Base-by-base conservation (phyloP, 2,888 invertebrate species). In the Phyllotreta cruciferae region DNA sequence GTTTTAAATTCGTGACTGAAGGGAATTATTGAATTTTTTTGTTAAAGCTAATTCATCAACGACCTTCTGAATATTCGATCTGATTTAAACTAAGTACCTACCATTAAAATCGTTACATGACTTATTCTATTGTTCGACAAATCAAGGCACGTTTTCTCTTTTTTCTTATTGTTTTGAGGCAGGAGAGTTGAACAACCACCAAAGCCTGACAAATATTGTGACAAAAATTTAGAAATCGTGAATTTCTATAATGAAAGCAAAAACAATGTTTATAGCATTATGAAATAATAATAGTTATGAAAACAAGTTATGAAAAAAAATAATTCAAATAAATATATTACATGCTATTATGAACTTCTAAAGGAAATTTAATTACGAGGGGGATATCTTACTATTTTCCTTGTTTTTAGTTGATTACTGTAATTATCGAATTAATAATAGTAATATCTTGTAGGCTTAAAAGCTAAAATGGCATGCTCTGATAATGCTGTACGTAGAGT, bases 111-210 rank as follows among this genome's bases (percentile, higher is more conserved):
- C 41, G 10, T 41, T 10, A 10, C 6, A 41, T 41, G 41, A 41
- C 41, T 41, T 9, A n/a, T 41, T 41, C 41, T 41, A 41, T 41
- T 41, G 41, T 58, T 37, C 38, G 34, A 37, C 24, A 24, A 47
- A 55, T 55, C 42, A 11, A 55, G 50, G 36, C 39, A 35, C 24
- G 56, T 38, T 34, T 66, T 69, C 66, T 69, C 67, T 68, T 70
- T 74, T 73, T 73, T 64, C 60, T 64, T 60, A 74, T 75, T 75
- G 75, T 75, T 66, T 73, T 72, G 69, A 56, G 52, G 24, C 57
- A 68, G 74, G 73, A 74, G 73, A 75, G 74, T 73, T 71, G 72
- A 74, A 74, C 60, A 7, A 47, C 45, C 56, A 63, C 6, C 67
- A 62, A 61, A 52, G 45, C 60, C 49, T 67, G 55, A 67, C 63